phyloP scores from a whole-genome alignment of 1,140 invertebrate genomes.

The Drosophila teissieri region DNA sequence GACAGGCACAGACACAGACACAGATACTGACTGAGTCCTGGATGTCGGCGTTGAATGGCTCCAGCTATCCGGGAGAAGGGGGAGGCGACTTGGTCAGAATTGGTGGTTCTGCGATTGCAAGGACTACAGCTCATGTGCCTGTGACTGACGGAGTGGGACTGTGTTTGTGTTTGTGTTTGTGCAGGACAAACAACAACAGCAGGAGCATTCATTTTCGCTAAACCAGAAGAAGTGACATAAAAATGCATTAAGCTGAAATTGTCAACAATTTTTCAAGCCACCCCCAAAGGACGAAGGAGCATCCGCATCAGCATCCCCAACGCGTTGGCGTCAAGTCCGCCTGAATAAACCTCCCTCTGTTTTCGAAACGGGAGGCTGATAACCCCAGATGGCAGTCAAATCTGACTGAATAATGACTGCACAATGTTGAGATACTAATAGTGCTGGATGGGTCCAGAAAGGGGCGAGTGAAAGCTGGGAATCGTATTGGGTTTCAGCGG shows the following conservation, averaged over 20 bases:
- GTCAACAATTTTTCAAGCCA: slow-evolving; percentile 76
- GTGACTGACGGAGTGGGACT: slow-evolving; percentile 22
- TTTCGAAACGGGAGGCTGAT: slow-evolving; percentile 35
- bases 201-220: slow-evolving; percentile 50
- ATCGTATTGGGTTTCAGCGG: slow-evolving; percentile 57
- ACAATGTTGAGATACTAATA: slow-evolving; percentile 59
- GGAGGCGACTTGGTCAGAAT: slow-evolving; percentile 62
- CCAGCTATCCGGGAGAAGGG: slow-evolving; percentile 66
- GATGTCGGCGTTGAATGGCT: slow-evolving; percentile 58
- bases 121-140: slow-evolving; percentile 58
- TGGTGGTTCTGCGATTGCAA: slow-evolving; percentile 65
- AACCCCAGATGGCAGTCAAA: slow-evolving; percentile 50
- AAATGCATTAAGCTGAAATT: slow-evolving; percentile 83
- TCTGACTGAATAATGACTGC: slow-evolving; percentile 76
- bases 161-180: slow-evolving; percentile 20
- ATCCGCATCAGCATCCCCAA: slow-evolving; percentile 30
- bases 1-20: slow-evolving; percentile 21
- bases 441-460: slow-evolving; percentile 38
- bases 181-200: slow-evolving; percentile 65
- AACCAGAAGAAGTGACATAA: slow-evolving; percentile 71
- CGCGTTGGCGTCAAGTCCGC: slow-evolving; percentile 74
- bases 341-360: slow-evolving; percentile 54
- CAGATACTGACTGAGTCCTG: slow-evolving; percentile 23
- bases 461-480: slow-evolving; percentile 1
- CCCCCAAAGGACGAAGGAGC: slow-evolving; percentile 23